A percentile compares a stretch with the other conserved stretches of the same genome.
Evolutionary conservation across 1,140 invertebrate genomes (phyloP).

Genomic region (Brachionus paranguensis): DNA sequence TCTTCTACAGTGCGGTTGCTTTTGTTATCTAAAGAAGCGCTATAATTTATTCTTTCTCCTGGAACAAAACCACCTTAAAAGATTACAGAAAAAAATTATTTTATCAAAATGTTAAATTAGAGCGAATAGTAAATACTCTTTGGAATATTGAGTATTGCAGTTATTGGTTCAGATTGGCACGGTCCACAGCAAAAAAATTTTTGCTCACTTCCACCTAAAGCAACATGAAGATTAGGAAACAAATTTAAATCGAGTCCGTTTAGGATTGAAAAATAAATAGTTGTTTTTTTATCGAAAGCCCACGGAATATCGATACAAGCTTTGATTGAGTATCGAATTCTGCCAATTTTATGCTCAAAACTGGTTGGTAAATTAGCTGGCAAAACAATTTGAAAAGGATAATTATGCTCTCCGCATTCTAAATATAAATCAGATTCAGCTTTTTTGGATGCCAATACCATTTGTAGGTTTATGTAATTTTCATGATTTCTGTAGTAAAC

Average conservation of each 20-base stretch:
- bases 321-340: constrained; percentile 55
- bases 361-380: constrained; percentile 56
- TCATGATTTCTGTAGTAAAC: background rate
- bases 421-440: background rate
- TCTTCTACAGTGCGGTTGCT: background rate
- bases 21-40: background rate
- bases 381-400: constrained; percentile 56
- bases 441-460: background rate
- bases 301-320: constrained; percentile 53
- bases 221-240: background rate
- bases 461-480: background rate
- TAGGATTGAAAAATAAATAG: constrained; percentile 48
- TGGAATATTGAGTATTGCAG: background rate
- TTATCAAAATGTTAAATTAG: background rate
- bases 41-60: background rate
- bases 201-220: background rate
- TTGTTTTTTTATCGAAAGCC: constrained; percentile 44
- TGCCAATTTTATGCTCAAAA: constrained; percentile 56
- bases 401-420: constrained; percentile 41
- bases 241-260: constrained; percentile 48
- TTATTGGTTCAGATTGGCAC: background rate
- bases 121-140: background rate
- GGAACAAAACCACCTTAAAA: background rate
- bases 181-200: background rate
- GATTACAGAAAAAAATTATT: background rate